phyloP scores from a whole-genome alignment of 1,140 invertebrate genomes.

The Cydia splendana region DNA sequence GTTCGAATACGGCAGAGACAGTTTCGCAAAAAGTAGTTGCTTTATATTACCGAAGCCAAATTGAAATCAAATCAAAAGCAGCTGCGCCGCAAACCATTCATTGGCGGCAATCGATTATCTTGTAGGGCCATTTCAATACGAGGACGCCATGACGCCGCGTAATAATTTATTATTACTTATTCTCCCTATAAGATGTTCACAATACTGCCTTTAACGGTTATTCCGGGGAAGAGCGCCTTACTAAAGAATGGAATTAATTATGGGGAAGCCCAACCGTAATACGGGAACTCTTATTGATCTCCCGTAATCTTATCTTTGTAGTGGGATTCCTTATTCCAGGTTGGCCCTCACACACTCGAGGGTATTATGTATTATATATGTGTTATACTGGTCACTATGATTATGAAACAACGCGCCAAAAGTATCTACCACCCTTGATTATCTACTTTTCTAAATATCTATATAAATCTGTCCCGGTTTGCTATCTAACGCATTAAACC shows the following conservation, averaged over 20 bases:
- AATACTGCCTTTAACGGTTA: conserved; percentile 13
- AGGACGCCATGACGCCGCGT: conserved; percentile 38
- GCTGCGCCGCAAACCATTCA: conserved; percentile 59
- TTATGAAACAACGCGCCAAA: too few species aligned
- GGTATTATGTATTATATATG: too few species aligned
- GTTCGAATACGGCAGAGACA: too few species aligned
- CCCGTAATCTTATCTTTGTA: conserved; percentile 10
- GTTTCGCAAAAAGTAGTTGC: conserved; percentile 17
- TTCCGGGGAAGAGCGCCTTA: not conserved
- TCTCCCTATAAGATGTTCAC: not conserved
- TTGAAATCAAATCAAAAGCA: conserved; percentile 58
- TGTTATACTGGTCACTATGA: too few species aligned
- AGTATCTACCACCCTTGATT: too few species aligned
- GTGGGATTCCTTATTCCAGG: not conserved
- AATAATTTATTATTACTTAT: conserved; percentile 38
- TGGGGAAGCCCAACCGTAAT: not conserved
- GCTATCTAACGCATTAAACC: too few species aligned
- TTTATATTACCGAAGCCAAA: conserved; percentile 41
- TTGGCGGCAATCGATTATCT: conserved; percentile 52
- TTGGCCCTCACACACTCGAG: not conserved
- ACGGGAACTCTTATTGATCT: conserved; percentile 22
- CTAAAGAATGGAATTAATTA: conserved; percentile 29
- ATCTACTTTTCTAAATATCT: too few species aligned
- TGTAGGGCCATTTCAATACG: conserved; percentile 59
- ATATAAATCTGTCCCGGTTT: too few species aligned